These are phyloP conservation scores for Brotula barbata DNA, from an alignment of 2,797 vertebrate species.

Conservation along the genomic window DNA sequence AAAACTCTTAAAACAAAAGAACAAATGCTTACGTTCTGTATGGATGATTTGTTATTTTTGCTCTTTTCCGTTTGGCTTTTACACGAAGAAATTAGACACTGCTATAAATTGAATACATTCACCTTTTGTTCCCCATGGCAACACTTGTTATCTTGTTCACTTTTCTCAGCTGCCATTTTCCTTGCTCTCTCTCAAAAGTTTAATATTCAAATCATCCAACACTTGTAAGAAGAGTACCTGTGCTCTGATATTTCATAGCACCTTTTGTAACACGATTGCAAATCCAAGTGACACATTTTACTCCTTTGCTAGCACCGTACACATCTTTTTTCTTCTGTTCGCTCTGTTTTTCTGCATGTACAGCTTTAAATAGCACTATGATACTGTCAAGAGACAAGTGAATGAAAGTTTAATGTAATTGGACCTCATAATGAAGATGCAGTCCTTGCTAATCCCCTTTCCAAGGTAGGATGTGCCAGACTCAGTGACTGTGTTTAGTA, in stretches of 20 bases:
- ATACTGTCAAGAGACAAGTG: background rate
- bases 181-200: no score
- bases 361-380: background rate
- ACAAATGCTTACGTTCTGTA: background rate
- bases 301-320: background rate
- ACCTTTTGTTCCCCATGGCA: conserved; percentile 1
- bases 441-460: conserved; percentile 1
- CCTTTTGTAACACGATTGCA: no score
- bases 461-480: background rate
- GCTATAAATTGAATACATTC: conserved; percentile 11
- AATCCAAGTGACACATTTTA: background rate
- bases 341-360: background rate
- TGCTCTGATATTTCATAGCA: background rate
- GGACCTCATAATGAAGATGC: conserved; percentile 1
- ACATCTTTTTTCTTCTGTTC: background rate
- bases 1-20: background rate
- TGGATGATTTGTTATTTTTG: background rate
- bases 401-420: background rate
- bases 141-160: conserved; percentile 20
- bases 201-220: background rate
- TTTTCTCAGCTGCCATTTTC: no score
- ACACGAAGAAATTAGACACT: conserved; percentile 14
- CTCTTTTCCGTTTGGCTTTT: conserved; percentile 4
- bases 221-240: background rate
- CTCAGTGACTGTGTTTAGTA: background rate